phyloP scores from a whole-genome alignment of 2,113 vertebrate species.

The Lepus americanus region DNA sequence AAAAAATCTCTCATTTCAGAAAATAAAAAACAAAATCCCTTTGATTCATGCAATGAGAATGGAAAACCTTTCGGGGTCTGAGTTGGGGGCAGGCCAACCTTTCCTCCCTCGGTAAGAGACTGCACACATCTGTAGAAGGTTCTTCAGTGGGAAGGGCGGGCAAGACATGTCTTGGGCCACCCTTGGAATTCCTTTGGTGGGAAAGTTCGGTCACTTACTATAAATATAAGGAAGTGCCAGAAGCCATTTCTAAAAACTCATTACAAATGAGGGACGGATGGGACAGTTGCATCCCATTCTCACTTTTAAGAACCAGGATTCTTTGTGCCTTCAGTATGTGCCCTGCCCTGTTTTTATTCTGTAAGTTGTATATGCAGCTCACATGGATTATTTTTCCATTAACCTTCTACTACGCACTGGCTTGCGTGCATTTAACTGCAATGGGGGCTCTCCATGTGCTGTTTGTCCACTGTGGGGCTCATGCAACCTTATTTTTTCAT shows the following conservation, averaged over 20 bases:
- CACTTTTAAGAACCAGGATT: constrained; percentile 57
- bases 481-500: background rate
- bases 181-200: background rate
- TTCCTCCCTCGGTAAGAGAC: background rate
- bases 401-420: background rate
- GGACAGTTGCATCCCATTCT: constrained; percentile 56
- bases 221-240: constrained; percentile 57
- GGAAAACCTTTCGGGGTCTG: rapidly evolving
- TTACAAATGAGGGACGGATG: constrained; percentile 68
- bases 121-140: rapidly evolving
- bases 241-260: constrained; percentile 51
- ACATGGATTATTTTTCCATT: background rate
- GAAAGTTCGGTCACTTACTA: constrained; percentile 37
- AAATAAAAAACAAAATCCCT: background rate
- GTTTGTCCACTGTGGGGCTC: background rate
- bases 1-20: background rate
- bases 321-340: constrained; percentile 56
- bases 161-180: too few relatives aligned
- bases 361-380: background rate
- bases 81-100: rapidly evolving
- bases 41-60: rapidly evolving
- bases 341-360: constrained; percentile 26
- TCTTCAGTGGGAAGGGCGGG: rapidly evolving
- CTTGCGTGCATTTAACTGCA: background rate
- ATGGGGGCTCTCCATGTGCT: rapidly evolving